Conservation (phyloP, 2,797 vertebrate species). For the Coendou prehensilis region DNA sequence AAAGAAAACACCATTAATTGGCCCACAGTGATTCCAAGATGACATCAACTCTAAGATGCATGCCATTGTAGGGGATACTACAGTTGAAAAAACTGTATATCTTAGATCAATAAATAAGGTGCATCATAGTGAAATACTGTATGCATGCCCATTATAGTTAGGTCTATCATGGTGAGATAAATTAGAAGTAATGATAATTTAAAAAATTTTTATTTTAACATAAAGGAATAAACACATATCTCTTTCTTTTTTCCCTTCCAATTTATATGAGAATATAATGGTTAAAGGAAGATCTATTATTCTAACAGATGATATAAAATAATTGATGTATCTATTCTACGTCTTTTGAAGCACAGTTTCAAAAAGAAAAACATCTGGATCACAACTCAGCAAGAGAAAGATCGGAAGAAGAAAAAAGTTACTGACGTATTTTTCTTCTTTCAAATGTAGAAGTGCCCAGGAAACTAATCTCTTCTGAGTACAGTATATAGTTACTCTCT, state of each 20-base stretch:
- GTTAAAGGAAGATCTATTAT: conserved; percentile 42
- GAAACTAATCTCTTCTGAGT: conserved; percentile 19
- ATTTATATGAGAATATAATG: conserved; percentile 56
- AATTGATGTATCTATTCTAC: conserved; percentile 18
- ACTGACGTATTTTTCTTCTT: background rate
- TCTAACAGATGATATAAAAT: background rate
- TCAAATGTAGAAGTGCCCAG: conserved; percentile 1
- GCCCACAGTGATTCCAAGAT: conserved; percentile 30
- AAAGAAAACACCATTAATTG: background rate
- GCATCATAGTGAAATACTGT: background rate
- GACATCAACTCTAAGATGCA: conserved; percentile 21
- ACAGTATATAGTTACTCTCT: background rate
- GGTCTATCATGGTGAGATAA: conserved; percentile 21
- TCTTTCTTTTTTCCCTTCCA: background rate
- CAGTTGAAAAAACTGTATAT: background rate
- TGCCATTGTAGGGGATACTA: background rate
- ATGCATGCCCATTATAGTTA: background rate
- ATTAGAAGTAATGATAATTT: background rate
- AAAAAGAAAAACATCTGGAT: conserved; percentile 50
- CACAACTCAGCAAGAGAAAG: conserved; percentile 18
- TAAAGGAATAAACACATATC: conserved; percentile 52
- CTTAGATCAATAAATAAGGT: conserved; percentile 40
- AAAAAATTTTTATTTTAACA: conserved; percentile 50
- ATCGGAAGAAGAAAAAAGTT: background rate
- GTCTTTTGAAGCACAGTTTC: conserved; percentile 28